Base-by-base conservation (phyloP, 2,888 invertebrate genomes). In the Eulithis testata region DNA sequence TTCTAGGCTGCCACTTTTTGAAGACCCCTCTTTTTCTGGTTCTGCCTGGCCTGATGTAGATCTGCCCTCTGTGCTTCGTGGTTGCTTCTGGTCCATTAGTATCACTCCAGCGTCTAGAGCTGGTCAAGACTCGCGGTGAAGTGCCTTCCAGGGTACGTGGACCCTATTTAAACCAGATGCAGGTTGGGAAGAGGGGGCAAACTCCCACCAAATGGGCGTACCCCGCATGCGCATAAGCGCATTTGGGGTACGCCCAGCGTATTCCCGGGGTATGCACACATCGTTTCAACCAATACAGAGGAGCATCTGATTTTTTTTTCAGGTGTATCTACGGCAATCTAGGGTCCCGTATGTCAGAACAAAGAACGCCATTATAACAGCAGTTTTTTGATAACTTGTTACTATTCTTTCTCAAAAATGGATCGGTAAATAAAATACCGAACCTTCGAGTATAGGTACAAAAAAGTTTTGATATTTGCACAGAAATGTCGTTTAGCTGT, bases 111-210 rank as follows among this genome's bases (percentile, higher is more conserved):
- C 21, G 7, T 21, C 21, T 21, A 21, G 21, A 21, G 49, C 49
- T 49, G 49, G 21, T 21, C 11, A 40, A 40, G 21, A 49, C 49
- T 49, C 21, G 49, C 47, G 47, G 47, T 14, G 49, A 49, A 49
- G 21, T 49, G 21, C 21, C 9, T 14, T 49, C 49, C 49, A 49
- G 21, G 21, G 21, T 6, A 1, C 0, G 1, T 4, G 9, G 49
- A 11, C 2, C 21, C 11, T 47, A 47, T 49, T 49, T 49, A 21
- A 11, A 49, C 9, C 11, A 49, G 21, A 11, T 49, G 49, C 49
- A 21, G 49, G 4, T 21, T 11, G 21, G 49, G 11, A 21, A 4
- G 14, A 3, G 40, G 40, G 40, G 40, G 40, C 1, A 40, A 40
- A 40, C 9, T 8, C 40, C 8, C 40, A 1, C 40, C 40, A 14